phyloP scores from a whole-genome alignment of 2,113 vertebrate species.

The Apodemus speciosus region DNA sequence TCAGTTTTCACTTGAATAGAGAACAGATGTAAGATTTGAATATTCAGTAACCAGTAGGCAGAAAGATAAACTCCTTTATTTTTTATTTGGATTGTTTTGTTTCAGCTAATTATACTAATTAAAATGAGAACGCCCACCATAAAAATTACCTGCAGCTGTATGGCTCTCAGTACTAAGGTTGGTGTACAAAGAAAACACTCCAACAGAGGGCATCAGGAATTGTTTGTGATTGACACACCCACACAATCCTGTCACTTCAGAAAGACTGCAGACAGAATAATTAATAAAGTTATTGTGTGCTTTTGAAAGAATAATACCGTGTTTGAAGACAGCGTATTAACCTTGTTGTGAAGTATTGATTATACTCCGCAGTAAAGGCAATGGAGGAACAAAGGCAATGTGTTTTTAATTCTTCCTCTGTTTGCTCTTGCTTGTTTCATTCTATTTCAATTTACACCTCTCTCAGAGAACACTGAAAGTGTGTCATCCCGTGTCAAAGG shows the following conservation, averaged over 20 bases:
- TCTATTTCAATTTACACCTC: conserved; percentile 86
- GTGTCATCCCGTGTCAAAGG: conserved; percentile 76
- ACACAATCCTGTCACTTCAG: conserved; percentile 82
- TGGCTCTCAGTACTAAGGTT: conserved; percentile 73
- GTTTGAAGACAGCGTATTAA: conserved; percentile 89
- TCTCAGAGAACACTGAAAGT: conserved; percentile 84
- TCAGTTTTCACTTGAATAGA: conserved; percentile 60
- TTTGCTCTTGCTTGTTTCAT: conserved; percentile 85
- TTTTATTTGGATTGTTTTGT: conserved; percentile 72
- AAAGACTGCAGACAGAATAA: conserved; percentile 85
- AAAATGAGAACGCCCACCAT: conserved; percentile 83
- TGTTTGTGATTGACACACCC: conserved; percentile 81
- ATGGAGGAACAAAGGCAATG: conserved; percentile 85
- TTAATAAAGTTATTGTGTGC: conserved; percentile 89
- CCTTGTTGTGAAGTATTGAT: conserved; percentile 89
- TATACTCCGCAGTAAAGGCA: conserved; percentile 85
- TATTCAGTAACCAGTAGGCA: conserved; percentile 78
- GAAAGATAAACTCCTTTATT: conserved; percentile 77
- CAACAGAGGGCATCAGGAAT: conserved; percentile 85
- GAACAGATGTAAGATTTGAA: conserved; percentile 79
- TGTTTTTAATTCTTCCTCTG: conserved; percentile 85
- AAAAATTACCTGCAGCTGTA: conserved; percentile 83
- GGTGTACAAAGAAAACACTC: conserved; percentile 71
- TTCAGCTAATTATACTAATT: conserved; percentile 87
- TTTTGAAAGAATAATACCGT: conserved; percentile 88